Evolutionary conservation across 2,797 vertebrate species (phyloP), one percentile per base, ranked within the genome.

Genomic region (Nyctibius grandis): DNA sequence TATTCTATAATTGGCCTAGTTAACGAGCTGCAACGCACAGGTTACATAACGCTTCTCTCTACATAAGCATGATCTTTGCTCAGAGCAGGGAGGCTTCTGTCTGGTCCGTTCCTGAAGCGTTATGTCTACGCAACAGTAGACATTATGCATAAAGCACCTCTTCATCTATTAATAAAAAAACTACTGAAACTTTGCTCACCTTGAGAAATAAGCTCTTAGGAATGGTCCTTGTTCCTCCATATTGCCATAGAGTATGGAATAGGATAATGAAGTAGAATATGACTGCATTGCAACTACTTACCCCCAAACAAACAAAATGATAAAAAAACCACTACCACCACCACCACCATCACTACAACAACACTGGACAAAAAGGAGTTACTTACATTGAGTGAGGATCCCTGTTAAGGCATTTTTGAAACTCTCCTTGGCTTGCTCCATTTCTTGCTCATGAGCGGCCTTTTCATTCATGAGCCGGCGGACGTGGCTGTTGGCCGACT

Each of bases 351-450:
- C 75, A 96, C 76, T 45, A 91, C 76, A 61, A 88, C 75, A 85
- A 38, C 83, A 93, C 44, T 20, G 68, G 81, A 95, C 88, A 88
- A 95, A 93, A 93, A 93, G 61, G 87, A 69, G 78, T 84, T 97
- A 96, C 99, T 99, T 99, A 99, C 99, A 99, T 98, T 99, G 99
- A 23, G 98, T 99, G 48, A 99, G 97, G 53, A 99, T 99, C 95
- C 98, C 98, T 3, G 99, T 97, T 97, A 99, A 98, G 93, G 99
- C 99, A 47, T 98, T 98, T 98, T 99, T 99, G 97, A 99, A 99
- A 29, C 57, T 97, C 96, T 99, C 99, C 94, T 99, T 99, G 95
- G 99, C 99, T 36, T 98, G 98, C 82, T 99, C 99, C 99, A 99
- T 98, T 87, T 99, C 99, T 73, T 99, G 99, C 89, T 99, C 99